A percentile compares a stretch with the other conserved stretches of the same genome.
Conservation (phyloP, 2,113 vertebrate genomes). For the Redunca redunca region DNA sequence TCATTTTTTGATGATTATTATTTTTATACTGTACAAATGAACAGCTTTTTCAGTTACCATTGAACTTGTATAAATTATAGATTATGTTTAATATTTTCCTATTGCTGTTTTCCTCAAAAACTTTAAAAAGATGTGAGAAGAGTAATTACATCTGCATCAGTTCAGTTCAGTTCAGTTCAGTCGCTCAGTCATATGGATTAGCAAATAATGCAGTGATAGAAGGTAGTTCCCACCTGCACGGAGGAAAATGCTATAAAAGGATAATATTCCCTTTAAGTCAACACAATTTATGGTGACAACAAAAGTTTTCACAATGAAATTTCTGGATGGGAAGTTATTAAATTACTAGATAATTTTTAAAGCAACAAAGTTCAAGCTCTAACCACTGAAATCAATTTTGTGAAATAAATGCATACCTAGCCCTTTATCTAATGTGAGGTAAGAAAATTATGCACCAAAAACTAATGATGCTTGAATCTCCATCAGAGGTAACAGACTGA, state of each 20-base stretch:
- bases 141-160: neutral
- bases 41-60: neutral
- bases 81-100: neutral
- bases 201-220: neutral
- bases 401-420: slow-evolving; percentile 9
- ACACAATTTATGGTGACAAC: neutral
- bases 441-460: neutral
- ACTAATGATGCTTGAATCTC: neutral
- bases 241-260: neutral
- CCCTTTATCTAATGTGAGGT: neutral
- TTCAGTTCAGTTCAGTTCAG: too few species aligned
- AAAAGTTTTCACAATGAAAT: neutral
- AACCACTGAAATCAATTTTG: neutral
- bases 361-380: neutral
- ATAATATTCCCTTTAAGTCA: neutral
- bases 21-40: neutral
- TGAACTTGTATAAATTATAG: neutral
- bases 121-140: neutral
- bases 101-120: neutral
- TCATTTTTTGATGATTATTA: neutral
- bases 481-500: neutral
- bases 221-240: neutral
- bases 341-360: slow-evolving; percentile 16
- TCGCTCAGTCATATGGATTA: neutral
- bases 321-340: neutral